Evolutionary conservation across 2,888 invertebrate species (phyloP).

Genomic region (Coremacera marginata): DNA sequence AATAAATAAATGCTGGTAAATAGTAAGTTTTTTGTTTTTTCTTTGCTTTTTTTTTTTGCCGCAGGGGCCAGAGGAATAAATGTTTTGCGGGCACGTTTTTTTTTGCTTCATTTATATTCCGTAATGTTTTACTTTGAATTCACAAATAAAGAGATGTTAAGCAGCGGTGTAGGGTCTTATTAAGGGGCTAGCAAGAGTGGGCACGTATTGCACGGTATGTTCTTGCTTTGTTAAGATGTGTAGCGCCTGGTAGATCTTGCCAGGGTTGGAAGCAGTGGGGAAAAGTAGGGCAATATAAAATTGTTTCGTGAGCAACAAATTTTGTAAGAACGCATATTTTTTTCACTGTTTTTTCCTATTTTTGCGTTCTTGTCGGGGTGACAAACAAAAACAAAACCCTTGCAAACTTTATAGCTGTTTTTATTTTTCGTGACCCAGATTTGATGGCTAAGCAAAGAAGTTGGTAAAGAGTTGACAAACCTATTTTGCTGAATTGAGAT

Average conservation of each 20-base stretch:
- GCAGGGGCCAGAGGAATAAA: constrained; percentile 1
- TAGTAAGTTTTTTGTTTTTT: constrained; percentile 51
- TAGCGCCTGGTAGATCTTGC: not conserved
- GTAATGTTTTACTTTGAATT: not conserved
- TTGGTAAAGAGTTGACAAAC: too few species aligned
- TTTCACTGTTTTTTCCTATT: too few species aligned
- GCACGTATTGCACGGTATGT: too few species aligned
- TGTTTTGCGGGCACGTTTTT: constrained; percentile 25
- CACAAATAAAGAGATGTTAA: not conserved
- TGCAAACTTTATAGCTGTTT: too few species aligned
- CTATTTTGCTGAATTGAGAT: too few species aligned
- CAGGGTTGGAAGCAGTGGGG: not conserved
- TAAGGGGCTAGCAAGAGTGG: not conserved
- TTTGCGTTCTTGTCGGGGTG: too few species aligned
- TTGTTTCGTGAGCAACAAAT: not conserved
- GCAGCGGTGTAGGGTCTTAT: not conserved
- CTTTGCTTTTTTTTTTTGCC: not conserved
- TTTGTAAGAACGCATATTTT: too few species aligned
- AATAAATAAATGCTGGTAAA: constrained; percentile 42
- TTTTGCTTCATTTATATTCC: constrained; percentile 23
- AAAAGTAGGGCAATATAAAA: not conserved
- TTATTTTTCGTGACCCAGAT: too few species aligned
- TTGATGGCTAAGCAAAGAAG: too few species aligned
- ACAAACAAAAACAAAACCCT: too few species aligned
- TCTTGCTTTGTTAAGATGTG: not conserved